phyloP scores from a whole-genome alignment of 2,888 invertebrate genomes.

The Spodoptera picta region DNA sequence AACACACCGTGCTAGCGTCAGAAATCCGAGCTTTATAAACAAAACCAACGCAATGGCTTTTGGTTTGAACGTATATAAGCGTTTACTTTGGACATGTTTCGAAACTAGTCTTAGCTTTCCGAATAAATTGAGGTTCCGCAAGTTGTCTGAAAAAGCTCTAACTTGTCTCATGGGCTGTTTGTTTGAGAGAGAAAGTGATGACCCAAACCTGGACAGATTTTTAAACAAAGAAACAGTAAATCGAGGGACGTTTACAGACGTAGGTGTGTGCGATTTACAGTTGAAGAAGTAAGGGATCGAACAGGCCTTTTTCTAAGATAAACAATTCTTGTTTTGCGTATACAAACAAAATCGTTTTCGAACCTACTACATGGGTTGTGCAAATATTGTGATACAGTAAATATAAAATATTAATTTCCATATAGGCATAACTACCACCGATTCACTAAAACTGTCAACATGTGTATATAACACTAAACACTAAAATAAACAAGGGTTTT shows the following conservation, averaged over 20 bases:
- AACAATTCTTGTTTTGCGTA: slow-evolving; percentile 47
- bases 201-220: slow-evolving; percentile 42
- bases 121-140: slow-evolving; percentile 52
- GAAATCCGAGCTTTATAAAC: slow-evolving; percentile 7
- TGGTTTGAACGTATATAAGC: slow-evolving; percentile 4
- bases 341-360: slow-evolving; percentile 9
- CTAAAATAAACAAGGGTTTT: slow-evolving; percentile 15
- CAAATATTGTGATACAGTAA: slow-evolving; percentile 10
- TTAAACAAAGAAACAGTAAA: too few species aligned
- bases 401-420: neutral
- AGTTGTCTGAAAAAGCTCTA: slow-evolving; percentile 53
- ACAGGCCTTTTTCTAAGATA: slow-evolving; percentile 47
- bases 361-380: slow-evolving; percentile 1
- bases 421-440: neutral
- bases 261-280: slow-evolving; percentile 63
- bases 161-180: slow-evolving; percentile 60
- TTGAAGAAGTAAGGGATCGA: slow-evolving; percentile 51
- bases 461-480: slow-evolving; percentile 12
- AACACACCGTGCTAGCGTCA: slow-evolving; percentile 7
- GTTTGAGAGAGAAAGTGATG: slow-evolving; percentile 59
- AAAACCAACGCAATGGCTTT: slow-evolving; percentile 20
- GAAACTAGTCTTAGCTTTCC: slow-evolving; percentile 32
- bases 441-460: slow-evolving; percentile 1
- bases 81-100: slow-evolving; percentile 27
- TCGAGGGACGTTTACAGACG: slow-evolving; percentile 44